Evolutionary conservation across 2,888 invertebrate species (phyloP).

Genomic region (Sisyra terminalis): DNA sequence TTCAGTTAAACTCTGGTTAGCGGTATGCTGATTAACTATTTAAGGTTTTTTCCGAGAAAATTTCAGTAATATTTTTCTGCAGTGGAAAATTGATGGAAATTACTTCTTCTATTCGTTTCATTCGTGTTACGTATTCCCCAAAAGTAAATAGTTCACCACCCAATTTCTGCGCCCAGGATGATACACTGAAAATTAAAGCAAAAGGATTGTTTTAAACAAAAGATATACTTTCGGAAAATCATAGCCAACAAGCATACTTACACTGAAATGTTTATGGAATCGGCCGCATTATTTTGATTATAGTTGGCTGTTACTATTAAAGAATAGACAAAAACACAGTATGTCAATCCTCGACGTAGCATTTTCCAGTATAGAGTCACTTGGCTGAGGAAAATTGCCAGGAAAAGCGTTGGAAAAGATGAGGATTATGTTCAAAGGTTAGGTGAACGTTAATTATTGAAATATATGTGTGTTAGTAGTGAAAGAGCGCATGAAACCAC

Average conservation of each 20-base stretch:
- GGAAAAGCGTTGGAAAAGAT: too few relatives aligned
- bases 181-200: conserved; percentile 44
- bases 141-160: conserved; percentile 66
- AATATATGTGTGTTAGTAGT: too few relatives aligned
- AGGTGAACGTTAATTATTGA: too few relatives aligned
- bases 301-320: conserved; percentile 1
- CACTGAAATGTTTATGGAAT: conserved; percentile 1
- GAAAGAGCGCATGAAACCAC: too few relatives aligned
- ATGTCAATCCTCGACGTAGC: too few relatives aligned
- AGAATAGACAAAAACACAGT: background rate
- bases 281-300: conserved; percentile 2
- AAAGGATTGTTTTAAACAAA: too few relatives aligned
- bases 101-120: conserved; percentile 63
- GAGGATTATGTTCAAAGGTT: too few relatives aligned
- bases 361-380: too few relatives aligned
- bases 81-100: conserved; percentile 20
- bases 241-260: too few relatives aligned
- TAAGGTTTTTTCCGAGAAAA: conserved; percentile 6
- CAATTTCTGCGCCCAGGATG: conserved; percentile 67
- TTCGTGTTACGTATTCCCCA: conserved; percentile 63
- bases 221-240: too few relatives aligned
- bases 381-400: too few relatives aligned
- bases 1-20: too few relatives aligned
- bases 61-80: background rate
- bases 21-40: conserved; percentile 15